Percentiles rank a stretch among this genome's conserved stretches.
These are phyloP conservation scores for Pachyseris speciosa DNA, from an alignment of 64 coral and sea anemone genomes.

Conservation along the genomic window DNA sequence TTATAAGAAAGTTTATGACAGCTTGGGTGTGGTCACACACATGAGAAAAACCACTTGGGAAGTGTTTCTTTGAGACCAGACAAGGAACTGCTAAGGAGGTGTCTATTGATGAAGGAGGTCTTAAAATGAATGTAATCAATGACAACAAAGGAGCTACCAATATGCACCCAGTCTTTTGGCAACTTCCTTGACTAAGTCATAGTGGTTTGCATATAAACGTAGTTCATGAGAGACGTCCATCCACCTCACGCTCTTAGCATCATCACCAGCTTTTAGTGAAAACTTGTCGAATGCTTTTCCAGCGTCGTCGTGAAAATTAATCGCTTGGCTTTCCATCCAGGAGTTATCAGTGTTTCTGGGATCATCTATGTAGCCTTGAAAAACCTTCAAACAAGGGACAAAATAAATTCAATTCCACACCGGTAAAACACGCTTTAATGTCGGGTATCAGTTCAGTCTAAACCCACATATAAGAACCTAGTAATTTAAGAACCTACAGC, in stretches of 20 bases:
- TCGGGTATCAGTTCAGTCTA: no score
- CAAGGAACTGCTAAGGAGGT: no score
- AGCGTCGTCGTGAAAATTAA: constrained; percentile 92
- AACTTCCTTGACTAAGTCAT: constrained; percentile 75
- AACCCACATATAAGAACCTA: no score
- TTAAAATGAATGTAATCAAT: no score
- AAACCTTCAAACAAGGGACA: constrained; percentile 33
- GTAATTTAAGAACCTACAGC: no score
- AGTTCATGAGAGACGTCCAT: constrained; percentile 73
- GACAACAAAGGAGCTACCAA: neutral
- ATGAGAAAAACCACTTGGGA: no score
- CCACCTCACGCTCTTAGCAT: constrained; percentile 89
- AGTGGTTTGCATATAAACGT: constrained; percentile 90
- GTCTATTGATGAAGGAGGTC: no score
- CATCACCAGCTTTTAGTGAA: constrained; percentile 89
- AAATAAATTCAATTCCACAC: neutral
- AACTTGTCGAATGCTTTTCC: constrained; percentile 91
- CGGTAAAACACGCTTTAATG: no score
- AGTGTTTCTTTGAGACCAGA: no score
- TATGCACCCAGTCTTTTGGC: constrained; percentile 71
- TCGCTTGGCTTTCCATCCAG: constrained; percentile 95
- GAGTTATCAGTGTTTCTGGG: constrained; percentile 97
- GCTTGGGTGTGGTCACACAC: neutral
- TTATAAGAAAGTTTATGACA: no score
- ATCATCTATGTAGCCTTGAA: constrained; percentile 96